phyloP scores from a whole-genome alignment of 2,113 vertebrate genomes.

The Casuarius casuarius region DNA sequence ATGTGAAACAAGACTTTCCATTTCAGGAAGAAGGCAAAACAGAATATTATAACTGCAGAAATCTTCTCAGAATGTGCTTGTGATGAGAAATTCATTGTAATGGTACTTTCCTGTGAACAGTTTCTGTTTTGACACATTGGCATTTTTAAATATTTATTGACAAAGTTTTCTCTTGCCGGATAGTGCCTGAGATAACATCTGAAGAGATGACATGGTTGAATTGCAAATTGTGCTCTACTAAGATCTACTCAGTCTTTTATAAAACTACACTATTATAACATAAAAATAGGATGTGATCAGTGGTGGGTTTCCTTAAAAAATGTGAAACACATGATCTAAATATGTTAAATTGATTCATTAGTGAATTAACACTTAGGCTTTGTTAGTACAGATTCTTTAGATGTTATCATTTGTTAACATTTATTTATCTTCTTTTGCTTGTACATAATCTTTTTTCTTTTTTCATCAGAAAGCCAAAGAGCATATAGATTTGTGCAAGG shows the following conservation, averaged over 20 bases:
- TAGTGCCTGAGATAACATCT: not conserved
- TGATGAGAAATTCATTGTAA: slow-evolving; percentile 44
- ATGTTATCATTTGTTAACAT: not conserved
- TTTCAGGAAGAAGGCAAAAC: slow-evolving; percentile 49
- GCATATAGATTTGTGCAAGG: slow-evolving; percentile 99
- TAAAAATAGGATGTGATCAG: not conserved
- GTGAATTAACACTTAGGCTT: not conserved
- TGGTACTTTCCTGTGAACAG: slow-evolving; percentile 10
- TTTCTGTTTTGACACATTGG: slow-evolving; percentile 31
- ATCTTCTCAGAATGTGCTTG: slow-evolving; percentile 40
- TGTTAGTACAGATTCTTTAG: not conserved
- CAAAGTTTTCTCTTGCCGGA: not conserved
- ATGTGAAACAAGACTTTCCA: slow-evolving; percentile 30
- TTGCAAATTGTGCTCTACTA: not conserved
- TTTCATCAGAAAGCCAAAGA: slow-evolving; percentile 95
- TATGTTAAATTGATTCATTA: not conserved
- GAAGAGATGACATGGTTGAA: not conserved
- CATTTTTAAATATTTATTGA: not conserved
- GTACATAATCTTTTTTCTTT: not conserved
- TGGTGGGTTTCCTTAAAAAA: not conserved
- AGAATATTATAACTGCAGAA: slow-evolving; percentile 42
- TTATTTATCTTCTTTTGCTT: slow-evolving; percentile 34
- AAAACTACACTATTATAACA: not conserved
- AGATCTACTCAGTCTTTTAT: not conserved
- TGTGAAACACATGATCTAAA: accelerated